Conservation (phyloP, 2,888 invertebrate genomes). For the Ditula angustiorana region DNA sequence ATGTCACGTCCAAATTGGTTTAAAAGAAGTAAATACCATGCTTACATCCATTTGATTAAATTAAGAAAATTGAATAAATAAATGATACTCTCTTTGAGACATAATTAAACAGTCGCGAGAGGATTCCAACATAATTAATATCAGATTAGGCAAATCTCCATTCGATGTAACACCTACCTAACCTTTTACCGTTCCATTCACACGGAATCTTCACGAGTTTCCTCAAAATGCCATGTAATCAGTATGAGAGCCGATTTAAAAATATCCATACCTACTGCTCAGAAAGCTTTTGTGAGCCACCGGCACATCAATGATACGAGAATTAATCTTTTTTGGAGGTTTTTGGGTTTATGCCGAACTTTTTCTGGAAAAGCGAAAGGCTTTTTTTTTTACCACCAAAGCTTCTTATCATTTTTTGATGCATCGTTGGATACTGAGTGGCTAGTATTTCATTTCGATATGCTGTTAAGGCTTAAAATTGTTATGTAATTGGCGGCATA, state of each 20-base stretch:
- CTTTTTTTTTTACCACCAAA: too few relatives aligned
- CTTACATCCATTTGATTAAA: background rate
- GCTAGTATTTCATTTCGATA: too few relatives aligned
- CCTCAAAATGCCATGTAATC: constrained; percentile 6
- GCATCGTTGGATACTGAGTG: too few relatives aligned
- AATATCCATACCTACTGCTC: constrained; percentile 1
- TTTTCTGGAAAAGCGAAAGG: background rate
- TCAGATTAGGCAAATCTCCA: background rate
- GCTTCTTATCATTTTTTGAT: too few relatives aligned
- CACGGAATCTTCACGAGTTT: constrained; percentile 1
- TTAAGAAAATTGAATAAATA: background rate
- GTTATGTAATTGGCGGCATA: too few relatives aligned
- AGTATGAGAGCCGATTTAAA: constrained; percentile 3
- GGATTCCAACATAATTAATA: background rate
- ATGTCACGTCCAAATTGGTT: background rate
- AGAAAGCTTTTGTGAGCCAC: background rate
- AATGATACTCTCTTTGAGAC: background rate
- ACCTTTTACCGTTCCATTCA: constrained; percentile 4
- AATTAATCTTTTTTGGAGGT: background rate
- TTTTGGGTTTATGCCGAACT: background rate
- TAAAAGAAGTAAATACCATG: background rate
- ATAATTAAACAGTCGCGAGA: background rate
- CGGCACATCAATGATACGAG: background rate
- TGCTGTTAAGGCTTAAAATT: too few relatives aligned
- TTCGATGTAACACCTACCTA: constrained; percentile 1